Conservation (phyloP, 1,140 invertebrate genomes). For the Drosophila chauvacae region DNA sequence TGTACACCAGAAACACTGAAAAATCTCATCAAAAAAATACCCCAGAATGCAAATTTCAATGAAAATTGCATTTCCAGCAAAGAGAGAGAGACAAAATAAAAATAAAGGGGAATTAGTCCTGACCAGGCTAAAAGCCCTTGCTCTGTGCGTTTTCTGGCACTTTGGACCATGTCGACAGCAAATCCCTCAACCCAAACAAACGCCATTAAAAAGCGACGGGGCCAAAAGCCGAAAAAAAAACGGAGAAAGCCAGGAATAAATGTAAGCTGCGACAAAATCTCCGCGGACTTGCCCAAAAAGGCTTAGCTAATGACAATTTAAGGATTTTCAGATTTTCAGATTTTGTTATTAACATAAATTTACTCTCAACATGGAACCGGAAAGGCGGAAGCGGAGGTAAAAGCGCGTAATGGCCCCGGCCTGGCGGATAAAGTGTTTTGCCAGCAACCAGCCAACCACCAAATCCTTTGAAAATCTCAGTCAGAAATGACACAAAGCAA, state of each 20-base stretch:
- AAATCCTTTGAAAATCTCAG: constrained; percentile 22
- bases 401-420: constrained; percentile 36
- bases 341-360: constrained; percentile 80
- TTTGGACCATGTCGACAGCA: constrained; percentile 34
- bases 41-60: constrained; percentile 29
- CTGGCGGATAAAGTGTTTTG: constrained; percentile 31
- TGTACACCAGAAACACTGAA: neutral
- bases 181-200: constrained; percentile 40
- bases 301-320: constrained; percentile 81
- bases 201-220: constrained; percentile 39
- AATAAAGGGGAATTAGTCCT: constrained; percentile 28
- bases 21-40: neutral
- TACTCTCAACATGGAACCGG: constrained; percentile 37
- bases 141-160: constrained; percentile 8
- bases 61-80: constrained; percentile 11
- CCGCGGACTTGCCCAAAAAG: constrained; percentile 56
- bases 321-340: constrained; percentile 80
- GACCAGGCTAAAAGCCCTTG: constrained; percentile 35
- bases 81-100: neutral
- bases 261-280: constrained; percentile 36
- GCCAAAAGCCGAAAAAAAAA: constrained; percentile 15
- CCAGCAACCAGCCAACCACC: too few relatives aligned
- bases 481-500: neutral
- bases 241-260: neutral
- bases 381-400: constrained; percentile 8